These are phyloP conservation scores for Clostera curtula DNA, from an alignment of 2,888 invertebrate species.

Conservation along the genomic window DNA sequence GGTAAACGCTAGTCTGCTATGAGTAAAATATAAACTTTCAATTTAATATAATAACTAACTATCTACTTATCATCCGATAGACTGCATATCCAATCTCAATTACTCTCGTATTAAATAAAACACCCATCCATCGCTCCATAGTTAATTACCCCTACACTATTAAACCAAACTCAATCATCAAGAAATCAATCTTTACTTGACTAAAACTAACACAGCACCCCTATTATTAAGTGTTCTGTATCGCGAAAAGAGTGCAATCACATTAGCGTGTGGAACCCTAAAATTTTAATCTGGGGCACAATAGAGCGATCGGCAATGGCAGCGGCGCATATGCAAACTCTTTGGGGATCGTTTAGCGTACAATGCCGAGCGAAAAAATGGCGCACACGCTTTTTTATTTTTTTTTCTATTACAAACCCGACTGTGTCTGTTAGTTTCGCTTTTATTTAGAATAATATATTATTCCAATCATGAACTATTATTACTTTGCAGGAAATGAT, in stretches of 20 bases:
- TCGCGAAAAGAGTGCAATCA: conserved; percentile 62
- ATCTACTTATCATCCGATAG: too few relatives aligned
- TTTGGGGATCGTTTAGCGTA: conserved; percentile 70
- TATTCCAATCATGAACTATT: too few relatives aligned
- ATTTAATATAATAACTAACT: too few relatives aligned
- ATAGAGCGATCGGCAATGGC: conserved; percentile 70
- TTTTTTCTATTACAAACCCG: too few relatives aligned
- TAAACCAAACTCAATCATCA: conserved; percentile 17
- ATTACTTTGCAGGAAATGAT: too few relatives aligned
- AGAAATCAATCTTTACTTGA: conserved; percentile 45
- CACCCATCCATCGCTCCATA: too few relatives aligned
- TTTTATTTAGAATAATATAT: too few relatives aligned
- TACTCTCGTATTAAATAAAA: too few relatives aligned
- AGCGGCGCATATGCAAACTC: conserved; percentile 70
- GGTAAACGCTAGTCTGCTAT: too few relatives aligned
- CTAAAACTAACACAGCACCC: conserved; percentile 63
- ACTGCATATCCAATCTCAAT: too few relatives aligned
- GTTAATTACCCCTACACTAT: conserved; percentile 17
- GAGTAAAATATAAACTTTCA: too few relatives aligned
- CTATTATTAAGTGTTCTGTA: conserved; percentile 55
- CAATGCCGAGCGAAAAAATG: conserved; percentile 26
- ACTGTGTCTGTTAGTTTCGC: too few relatives aligned
- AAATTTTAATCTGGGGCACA: conserved; percentile 72
- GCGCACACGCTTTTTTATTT: conserved; percentile 4
- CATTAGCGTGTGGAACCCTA: conserved; percentile 73